These are phyloP conservation scores for Bujurquina vittata DNA, from an alignment of 2,113 vertebrate species.

Conservation along the genomic window DNA sequence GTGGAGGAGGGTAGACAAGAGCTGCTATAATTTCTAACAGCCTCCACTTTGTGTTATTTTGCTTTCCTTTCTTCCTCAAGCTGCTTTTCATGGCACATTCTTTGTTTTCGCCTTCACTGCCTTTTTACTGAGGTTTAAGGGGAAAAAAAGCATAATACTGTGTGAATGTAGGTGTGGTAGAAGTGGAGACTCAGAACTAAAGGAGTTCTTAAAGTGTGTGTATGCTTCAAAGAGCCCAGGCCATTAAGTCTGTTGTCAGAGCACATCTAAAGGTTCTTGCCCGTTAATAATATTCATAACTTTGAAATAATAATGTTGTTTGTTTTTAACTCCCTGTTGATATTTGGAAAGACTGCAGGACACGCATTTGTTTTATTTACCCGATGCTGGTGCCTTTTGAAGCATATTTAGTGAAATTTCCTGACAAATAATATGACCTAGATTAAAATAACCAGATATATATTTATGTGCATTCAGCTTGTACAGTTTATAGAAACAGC, in stretches of 20 bases:
- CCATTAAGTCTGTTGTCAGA: neutral
- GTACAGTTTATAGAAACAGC: no score
- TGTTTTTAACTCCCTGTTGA: no score
- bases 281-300: no score
- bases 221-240: neutral
- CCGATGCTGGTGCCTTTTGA: neutral
- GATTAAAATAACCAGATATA: no score
- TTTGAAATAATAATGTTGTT: neutral
- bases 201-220: no score
- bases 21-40: neutral
- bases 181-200: neutral
- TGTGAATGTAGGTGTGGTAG: neutral
- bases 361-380: neutral
- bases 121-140: neutral
- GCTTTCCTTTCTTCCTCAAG: neutral
- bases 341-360: neutral
- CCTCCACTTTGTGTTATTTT: neutral
- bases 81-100: neutral
- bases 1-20: constrained; percentile 18
- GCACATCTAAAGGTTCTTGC: no score
- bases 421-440: neutral
- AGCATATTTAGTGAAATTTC: neutral
- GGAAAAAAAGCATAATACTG: neutral
- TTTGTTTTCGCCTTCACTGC: neutral
- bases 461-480: no score